Conservation (phyloP, 2,113 vertebrate species). For the Cyanoliseus patagonus region DNA sequence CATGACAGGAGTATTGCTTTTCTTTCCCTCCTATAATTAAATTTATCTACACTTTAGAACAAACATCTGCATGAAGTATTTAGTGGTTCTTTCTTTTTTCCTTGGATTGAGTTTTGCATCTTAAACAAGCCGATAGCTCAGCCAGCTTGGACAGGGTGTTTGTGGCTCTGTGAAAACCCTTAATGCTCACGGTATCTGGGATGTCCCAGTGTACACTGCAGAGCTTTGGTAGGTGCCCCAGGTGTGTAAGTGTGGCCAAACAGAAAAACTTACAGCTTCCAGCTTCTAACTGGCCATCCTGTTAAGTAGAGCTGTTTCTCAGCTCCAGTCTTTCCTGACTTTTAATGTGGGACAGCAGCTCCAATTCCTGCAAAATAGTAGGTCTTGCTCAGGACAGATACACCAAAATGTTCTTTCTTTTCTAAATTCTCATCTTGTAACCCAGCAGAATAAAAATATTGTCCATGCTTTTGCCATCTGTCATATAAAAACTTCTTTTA, state of each 20-base stretch:
- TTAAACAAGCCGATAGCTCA: background rate
- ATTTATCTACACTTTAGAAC: constrained; percentile 29
- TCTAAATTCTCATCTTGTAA: background rate
- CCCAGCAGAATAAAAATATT: background rate
- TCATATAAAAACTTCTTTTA: background rate
- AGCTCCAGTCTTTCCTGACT: background rate
- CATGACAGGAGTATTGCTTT: constrained; percentile 7
- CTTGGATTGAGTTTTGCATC: constrained; percentile 18
- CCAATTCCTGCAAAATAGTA: background rate
- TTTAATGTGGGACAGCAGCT: background rate
- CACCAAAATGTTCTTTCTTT: background rate
- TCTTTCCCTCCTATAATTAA: background rate
- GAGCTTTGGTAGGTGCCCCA: background rate
- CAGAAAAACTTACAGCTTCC: background rate
- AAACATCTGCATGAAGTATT: background rate
- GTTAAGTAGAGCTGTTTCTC: background rate
- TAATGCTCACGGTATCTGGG: background rate
- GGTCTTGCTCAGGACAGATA: background rate
- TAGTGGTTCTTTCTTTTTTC: background rate
- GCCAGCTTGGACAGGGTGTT: background rate
- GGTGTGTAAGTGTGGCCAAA: background rate
- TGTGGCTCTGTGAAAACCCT: constrained; percentile 3
- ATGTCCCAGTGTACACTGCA: background rate
- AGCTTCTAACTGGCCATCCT: background rate
- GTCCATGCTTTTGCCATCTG: background rate